Evolutionary conservation across 2,113 vertebrate species (phyloP), one percentile per base, ranked within the genome.

Genomic region (Xenopus laevis): DNA sequence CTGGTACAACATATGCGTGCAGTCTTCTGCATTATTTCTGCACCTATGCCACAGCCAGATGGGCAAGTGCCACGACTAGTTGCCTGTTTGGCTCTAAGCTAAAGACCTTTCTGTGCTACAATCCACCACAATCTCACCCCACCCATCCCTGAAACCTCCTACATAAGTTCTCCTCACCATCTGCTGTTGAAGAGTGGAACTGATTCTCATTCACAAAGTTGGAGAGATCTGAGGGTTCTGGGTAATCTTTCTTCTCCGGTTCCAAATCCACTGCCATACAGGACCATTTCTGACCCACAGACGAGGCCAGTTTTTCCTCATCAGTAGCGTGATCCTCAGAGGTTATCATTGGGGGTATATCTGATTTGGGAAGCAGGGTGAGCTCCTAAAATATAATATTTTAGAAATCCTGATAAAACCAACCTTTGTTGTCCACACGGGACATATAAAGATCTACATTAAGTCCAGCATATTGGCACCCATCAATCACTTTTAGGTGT

Each of bases 261-360:
- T 87, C 93, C 71, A 97, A 83, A 46, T 95, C 94, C 82, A 96
- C 86, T 0, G 95, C 92, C 76, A 97, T 93, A 79, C 93, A 93
- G 10, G 91, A 85, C 79, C 91, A 92, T 81, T 97, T 98, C 81
- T 98, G 96, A 70, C 93, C 93, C 84, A 91, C 90, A 0, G 95
- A 94, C 71, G 93, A 96, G 0, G 98, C 98, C 82, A 99, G 87
- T 81, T 99, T 99, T 83, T 99, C 97, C 83, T 99, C 97, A 2
- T 99, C 98, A 0, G 96, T 99, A 0, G 98, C 97, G 0, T 96
- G 96, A 65, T 96, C 94, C 71, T 96, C 96, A 0, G 95, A 84
- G 0, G 86, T 84, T 77, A 93, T 92, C 68, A 94, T 90, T 0
- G 94, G 88, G 4, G 91, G 84, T 0, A 89, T 77, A 74, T 98